Evolutionary conservation across 2,113 vertebrate species (phyloP), one percentile per base, ranked within the genome.

Genomic region (Psettodes erumei): DNA sequence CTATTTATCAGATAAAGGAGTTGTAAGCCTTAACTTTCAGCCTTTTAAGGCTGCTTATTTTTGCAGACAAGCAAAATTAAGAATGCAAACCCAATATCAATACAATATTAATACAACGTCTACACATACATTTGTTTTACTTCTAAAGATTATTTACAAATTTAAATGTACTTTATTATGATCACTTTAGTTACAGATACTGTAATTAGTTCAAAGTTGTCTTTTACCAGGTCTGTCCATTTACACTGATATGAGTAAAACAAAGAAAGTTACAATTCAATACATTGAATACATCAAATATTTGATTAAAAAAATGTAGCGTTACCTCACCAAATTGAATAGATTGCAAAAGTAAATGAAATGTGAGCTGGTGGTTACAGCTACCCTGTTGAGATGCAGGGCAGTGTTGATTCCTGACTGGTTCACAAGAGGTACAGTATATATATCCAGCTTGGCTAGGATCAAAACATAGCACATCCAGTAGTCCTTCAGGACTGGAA

Each of bases 401-500:
- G 19, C 42, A 30, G 15, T 16, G 18, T 7, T 55, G 25, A 43
- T 50, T 40, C 13, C 19, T 45, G 30, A 30, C n/a, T 51, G 25
- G 23, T 37, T 71, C 2, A 1, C 54, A 28, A 25, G 3, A 63
- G 9, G 28, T 16, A 23, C 19, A n/a, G 1, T 28, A 30, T 38
- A 16, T 79, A n/a, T n/a, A n/a, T 32, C 35, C 6, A 45, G 16
- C n/a, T 59, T 35, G 25, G 23, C 66, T 58, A 8, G 58, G 38
- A 58, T 64, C 48, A 74, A 60, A 71, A 54, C 28, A 10, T 8
- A 11, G 35, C 68, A 82, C 79, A 80, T 75, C 77, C 25, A 64
- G 30, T 79, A 65, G 21, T 77, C 47, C 65, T 77, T 79, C 30
- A 67, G 58, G 74, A 79, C 54, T 35, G 58, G 18, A 81, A 35